A percentile compares a stretch with the other conserved stretches of the same genome.
Evolutionary conservation across 2,113 vertebrate genomes (phyloP).

Genomic region (Tetrax tetrax): DNA sequence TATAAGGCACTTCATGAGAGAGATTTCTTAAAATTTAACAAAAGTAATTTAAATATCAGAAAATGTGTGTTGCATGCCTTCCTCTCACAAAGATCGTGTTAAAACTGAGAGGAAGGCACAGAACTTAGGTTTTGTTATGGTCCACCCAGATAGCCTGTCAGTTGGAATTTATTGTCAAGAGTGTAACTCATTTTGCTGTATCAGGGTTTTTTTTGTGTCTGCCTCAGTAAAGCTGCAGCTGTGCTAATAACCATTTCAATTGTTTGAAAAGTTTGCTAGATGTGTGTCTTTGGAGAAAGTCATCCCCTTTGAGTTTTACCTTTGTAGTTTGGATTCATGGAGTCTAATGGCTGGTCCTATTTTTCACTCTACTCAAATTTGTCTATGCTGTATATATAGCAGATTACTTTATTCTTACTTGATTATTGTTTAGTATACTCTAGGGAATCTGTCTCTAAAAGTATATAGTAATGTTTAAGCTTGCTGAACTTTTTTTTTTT

Average conservation of each 20-base stretch:
- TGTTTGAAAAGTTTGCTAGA: background rate
- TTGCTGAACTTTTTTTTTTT: background rate
- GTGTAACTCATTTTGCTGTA: background rate
- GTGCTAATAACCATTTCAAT: background rate
- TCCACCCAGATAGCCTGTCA: background rate
- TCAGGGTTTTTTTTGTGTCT: background rate
- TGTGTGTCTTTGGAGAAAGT: background rate
- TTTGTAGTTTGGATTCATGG: background rate
- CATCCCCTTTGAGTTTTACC: background rate
- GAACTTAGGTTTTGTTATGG: background rate
- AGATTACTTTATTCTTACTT: background rate
- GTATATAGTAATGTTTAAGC: background rate
- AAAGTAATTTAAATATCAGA: background rate
- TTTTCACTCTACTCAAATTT: background rate
- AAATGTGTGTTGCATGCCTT: background rate
- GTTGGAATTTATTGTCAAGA: background rate
- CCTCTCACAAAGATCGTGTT: background rate
- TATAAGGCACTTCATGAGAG: background rate
- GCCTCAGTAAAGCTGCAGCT: background rate
- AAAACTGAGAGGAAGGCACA: background rate
- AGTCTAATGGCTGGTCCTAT: background rate
- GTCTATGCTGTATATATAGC: background rate
- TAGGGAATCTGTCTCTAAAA: background rate
- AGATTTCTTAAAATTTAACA: background rate
- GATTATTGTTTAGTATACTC: background rate